Base-by-base conservation (phyloP, 1,140 invertebrate species). In the Babylonia areolata region DNA sequence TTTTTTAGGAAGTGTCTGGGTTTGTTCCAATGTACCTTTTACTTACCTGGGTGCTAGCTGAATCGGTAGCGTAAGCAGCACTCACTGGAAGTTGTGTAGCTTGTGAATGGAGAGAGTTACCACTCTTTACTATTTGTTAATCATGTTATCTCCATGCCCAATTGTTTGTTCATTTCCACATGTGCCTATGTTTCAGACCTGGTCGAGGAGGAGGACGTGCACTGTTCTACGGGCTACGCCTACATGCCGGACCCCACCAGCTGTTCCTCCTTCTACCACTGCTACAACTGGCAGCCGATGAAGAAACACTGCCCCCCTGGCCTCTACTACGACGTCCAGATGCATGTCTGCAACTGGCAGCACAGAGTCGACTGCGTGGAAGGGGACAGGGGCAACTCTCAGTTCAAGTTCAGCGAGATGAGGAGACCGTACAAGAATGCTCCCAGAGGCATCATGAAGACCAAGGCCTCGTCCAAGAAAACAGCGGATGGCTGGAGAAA, bases 211-310 rank as follows among this genome's bases (percentile, higher is more conserved):
- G 69, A 75, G 33, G 35, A 71, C 35, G 78, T 87, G 0, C 35
- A 54, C 31, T 87, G 86, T 82, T 64, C 86, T 0, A 73, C 82
- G 20, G 83, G 54, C 31, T 87, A 81, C 83, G 83, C 86, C 78
- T 87, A 87, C 83, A 35, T 87, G 6, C 58, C 79, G 23, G 86
- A 87, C 77, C 86, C 86, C 15, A 42, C n/a, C 69, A 87, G 80
- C 86, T 87, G 86, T 64, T 42, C 42, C 64, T 69, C 64, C 58
- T 87, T 87, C 78, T 87, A 87, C 83, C 86, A 87, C 64, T 87
- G 86, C 83, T 85, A 87, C 83, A 87, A 87, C 78, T 87, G 86
- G 86, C 77, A 83, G 35, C 86, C 86, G 17, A 81, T 87, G 40
- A 42, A 54, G 64, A 87, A 87, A 33, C 35, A 37, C 42, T 87